Conservation (phyloP, 2,888 invertebrate genomes). For the Tridacna gigas region DNA sequence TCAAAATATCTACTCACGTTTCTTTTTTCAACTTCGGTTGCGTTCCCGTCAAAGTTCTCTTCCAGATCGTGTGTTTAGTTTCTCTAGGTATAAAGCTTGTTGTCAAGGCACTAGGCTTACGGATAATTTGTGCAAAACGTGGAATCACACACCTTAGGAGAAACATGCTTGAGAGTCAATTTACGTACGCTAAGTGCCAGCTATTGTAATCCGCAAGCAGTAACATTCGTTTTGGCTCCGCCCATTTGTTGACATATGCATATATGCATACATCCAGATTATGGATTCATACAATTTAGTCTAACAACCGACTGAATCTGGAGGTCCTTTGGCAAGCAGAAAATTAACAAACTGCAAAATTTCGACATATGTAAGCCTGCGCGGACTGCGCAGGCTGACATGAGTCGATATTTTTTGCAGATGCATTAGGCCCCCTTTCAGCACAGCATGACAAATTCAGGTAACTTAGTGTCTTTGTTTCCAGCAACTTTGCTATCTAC, state of each 20-base stretch:
- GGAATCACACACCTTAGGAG: conserved; percentile 58
- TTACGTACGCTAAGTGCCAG: not conserved
- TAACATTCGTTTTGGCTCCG: not conserved
- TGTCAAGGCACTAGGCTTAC: conserved; percentile 55
- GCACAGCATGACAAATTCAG: too few species aligned
- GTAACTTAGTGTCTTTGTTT: too few species aligned
- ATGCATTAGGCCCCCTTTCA: too few species aligned
- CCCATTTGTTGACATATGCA: not conserved
- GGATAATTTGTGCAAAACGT: conserved; percentile 60
- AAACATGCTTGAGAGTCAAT: conserved; percentile 28
- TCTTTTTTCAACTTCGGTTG: conserved; percentile 71
- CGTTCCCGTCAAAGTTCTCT: conserved; percentile 64
- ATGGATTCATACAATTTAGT: too few species aligned
- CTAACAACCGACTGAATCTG: too few species aligned
- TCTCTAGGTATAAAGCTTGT: conserved; percentile 45
- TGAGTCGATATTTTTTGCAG: too few species aligned
- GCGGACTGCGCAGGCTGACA: too few species aligned
- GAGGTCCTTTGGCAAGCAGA: too few species aligned
- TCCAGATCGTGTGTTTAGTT: not conserved
- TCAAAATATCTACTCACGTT: conserved; percentile 68
- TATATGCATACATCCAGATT: too few species aligned
- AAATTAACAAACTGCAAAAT: too few species aligned
- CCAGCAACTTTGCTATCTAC: too few species aligned
- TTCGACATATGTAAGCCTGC: too few species aligned
- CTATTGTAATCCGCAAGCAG: not conserved